These are phyloP conservation scores for Syngnathus floridae DNA, from an alignment of 2,113 vertebrate genomes.

Conservation along the genomic window DNA sequence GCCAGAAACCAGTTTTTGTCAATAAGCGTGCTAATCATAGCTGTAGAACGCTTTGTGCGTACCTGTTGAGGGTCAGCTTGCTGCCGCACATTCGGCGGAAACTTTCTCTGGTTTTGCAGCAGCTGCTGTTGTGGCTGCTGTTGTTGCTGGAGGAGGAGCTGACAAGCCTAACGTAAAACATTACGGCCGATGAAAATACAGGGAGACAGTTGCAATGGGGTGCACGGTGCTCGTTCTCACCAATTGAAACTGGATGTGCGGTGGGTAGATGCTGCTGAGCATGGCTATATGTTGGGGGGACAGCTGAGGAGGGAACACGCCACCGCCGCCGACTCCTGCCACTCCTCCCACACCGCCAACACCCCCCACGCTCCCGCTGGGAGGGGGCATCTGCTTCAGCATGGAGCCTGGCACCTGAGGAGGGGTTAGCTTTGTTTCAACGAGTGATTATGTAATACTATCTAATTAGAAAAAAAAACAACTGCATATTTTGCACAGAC, in stretches of 20 bases:
- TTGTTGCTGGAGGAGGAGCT: conserved; percentile 87
- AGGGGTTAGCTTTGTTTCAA: conserved; percentile 18
- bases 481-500: not conserved
- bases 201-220: too few relatives aligned
- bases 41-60: not conserved
- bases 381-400: conserved; percentile 94
- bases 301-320: conserved; percentile 83
- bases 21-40: not conserved
- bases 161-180: conserved; percentile 78
- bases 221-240: conserved; percentile 63
- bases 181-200: not conserved
- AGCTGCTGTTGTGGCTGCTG: conserved; percentile 77
- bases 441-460: conserved; percentile 5
- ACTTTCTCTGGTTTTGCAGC: conserved; percentile 95
- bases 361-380: conserved; percentile 85
- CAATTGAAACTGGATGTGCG: conserved; percentile 93
- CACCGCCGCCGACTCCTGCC: conserved; percentile 65
- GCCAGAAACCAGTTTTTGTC: not conserved
- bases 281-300: conserved; percentile 97
- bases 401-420: conserved; percentile 89
- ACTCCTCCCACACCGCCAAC: conserved; percentile 80
- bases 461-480: not conserved
- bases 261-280: conserved; percentile 97
- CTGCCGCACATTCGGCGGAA: conserved; percentile 87
- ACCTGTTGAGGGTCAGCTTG: conserved; percentile 95